These are phyloP conservation scores for Taenioides sp. DNA, from an alignment of 2,797 vertebrate species.

Conservation along the genomic window DNA sequence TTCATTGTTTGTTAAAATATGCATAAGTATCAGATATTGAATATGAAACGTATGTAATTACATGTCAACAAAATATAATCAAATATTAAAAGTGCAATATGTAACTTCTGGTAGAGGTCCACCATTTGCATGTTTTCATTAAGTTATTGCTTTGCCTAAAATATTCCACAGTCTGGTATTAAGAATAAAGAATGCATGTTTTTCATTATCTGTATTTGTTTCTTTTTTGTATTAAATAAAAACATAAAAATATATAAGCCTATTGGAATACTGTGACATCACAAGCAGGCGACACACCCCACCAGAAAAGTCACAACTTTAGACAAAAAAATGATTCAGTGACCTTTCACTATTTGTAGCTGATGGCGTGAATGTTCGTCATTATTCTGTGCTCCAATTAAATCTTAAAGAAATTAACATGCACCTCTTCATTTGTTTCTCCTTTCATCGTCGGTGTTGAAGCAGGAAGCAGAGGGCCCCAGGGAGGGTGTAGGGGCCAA, in stretches of 20 bases:
- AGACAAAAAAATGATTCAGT: not conserved
- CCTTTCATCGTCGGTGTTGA: conserved; percentile 61
- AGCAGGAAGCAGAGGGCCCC: conserved; percentile 36
- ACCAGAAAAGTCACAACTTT: not conserved
- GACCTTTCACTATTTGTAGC: conserved; percentile 12
- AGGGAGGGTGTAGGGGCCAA: conserved; percentile 30
- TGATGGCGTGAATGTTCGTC: not conserved
- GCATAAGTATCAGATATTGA: no score
- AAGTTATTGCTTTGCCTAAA: not conserved
- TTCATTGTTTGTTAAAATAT: no score
- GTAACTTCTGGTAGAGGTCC: not conserved
- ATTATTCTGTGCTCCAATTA: conserved; percentile 55
- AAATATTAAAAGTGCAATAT: not conserved
- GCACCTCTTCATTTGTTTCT: conserved; percentile 61
- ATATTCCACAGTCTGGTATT: not conserved
- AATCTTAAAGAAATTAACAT: conserved; percentile 67
- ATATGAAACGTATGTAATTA: no score
- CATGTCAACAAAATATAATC: not conserved
- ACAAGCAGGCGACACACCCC: not conserved
- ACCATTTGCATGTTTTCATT: not conserved
- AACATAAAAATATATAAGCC: not conserved
- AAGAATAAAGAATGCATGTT: no score
- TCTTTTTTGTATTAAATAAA: no score
- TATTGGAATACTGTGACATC: not conserved
- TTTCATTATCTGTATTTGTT: no score